Percentiles rank a stretch among this genome's conserved stretches.
Evolutionary conservation across 2,797 vertebrate species (phyloP).

Genomic region (Melanogrammus aeglefinus): DNA sequence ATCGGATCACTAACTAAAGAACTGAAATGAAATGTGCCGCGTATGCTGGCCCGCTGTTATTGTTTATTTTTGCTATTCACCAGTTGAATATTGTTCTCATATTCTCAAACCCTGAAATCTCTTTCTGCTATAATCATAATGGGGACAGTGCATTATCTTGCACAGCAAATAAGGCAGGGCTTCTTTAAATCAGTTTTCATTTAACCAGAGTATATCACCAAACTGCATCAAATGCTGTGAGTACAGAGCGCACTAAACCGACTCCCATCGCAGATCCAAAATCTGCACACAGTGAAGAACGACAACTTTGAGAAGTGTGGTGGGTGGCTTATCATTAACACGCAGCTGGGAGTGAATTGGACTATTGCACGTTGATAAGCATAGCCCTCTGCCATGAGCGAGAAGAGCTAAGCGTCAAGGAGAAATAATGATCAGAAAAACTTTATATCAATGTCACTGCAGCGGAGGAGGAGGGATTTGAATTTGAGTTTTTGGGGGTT

Average conservation of each 20-base stretch:
- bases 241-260: slow-evolving; percentile 4
- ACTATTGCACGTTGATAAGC: slow-evolving; percentile 14
- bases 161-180: neutral
- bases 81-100: neutral
- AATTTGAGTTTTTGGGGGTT: neutral
- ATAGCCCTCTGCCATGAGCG: neutral
- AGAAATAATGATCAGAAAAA: neutral
- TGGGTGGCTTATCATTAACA: slow-evolving; percentile 23
- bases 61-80: neutral
- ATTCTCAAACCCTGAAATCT: neutral
- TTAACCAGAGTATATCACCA: slow-evolving; percentile 10
- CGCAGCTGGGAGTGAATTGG: slow-evolving; percentile 14
- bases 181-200: slow-evolving; percentile 8
- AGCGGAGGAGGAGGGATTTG: neutral
- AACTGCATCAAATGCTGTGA: slow-evolving; percentile 9
- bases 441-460: slow-evolving; percentile 3
- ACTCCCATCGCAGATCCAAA: slow-evolving; percentile 10
- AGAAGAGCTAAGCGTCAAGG: neutral
- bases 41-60: neutral
- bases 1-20: neutral
- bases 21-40: neutral
- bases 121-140: too few species aligned
- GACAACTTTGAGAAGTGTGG: neutral
- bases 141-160: neutral
- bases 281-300: slow-evolving; percentile 5